phyloP scores from a whole-genome alignment of 2,113 vertebrate species.

The Silurus glanis region DNA sequence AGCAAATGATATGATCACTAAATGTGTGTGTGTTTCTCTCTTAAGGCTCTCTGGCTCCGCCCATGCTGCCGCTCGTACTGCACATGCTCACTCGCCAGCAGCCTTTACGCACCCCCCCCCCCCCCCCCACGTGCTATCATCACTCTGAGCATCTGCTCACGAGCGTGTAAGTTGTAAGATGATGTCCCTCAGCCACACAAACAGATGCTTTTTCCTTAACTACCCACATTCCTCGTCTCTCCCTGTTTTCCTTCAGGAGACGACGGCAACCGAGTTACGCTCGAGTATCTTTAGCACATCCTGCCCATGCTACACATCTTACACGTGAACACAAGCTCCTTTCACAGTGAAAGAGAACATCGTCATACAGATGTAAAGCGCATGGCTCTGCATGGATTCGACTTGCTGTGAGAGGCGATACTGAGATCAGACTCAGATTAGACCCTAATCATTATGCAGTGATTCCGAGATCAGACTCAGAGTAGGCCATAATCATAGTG shows the following conservation, averaged over 20 bases:
- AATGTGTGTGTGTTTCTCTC: neutral
- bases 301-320: neutral
- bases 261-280: neutral
- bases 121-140: neutral
- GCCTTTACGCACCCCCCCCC: slow-evolving; percentile 36
- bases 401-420: neutral
- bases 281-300: neutral
- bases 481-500: neutral
- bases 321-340: neutral
- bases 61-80: slow-evolving; percentile 15
- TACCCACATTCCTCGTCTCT: neutral
- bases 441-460: neutral
- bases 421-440: neutral
- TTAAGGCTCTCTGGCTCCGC: neutral
- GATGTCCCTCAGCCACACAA: neutral
- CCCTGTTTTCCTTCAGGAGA: neutral
- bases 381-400: neutral
- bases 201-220: neutral
- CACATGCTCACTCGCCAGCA: slow-evolving; percentile 51
- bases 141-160: neutral
- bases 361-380: neutral
- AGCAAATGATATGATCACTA: neutral
- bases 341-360: neutral
- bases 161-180: neutral
- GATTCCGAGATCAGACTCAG: neutral